phyloP scores from a whole-genome alignment of 2,113 vertebrate species.

The Cynoglossus semilaevis region DNA sequence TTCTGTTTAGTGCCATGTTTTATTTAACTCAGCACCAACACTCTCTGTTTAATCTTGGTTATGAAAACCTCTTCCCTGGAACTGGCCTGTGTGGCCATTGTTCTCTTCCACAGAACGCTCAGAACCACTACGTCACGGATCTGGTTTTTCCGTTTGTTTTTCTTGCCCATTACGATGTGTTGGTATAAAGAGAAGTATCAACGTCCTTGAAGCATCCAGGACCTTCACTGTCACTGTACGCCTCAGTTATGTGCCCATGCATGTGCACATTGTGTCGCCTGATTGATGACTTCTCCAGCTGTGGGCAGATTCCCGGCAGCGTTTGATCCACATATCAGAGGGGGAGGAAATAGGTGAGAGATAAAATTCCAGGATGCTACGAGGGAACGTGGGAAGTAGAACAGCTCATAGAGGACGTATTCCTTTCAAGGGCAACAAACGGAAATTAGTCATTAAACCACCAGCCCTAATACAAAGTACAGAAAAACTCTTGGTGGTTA shows the following conservation, averaged over 20 bases:
- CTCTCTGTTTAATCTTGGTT: no score
- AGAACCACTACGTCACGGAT: no score
- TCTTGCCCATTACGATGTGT: no score
- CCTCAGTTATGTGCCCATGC: neutral
- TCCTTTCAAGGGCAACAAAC: slow-evolving; percentile 43
- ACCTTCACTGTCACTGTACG: no score
- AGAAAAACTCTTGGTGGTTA: slow-evolving; percentile 18
- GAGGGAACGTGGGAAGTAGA: slow-evolving; percentile 66
- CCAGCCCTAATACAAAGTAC: slow-evolving; percentile 27
- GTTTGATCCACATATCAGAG: slow-evolving; percentile 73
- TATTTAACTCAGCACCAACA: no score
- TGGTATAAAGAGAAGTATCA: no score
- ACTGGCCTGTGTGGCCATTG: no score
- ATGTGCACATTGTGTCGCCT: slow-evolving; percentile 45
- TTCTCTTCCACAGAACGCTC: no score
- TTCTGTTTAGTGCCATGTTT: no score
- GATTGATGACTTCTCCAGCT: slow-evolving; percentile 70
- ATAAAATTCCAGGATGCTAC: slow-evolving; percentile 71
- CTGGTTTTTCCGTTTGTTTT: no score
- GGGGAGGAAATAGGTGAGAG: slow-evolving; percentile 62
- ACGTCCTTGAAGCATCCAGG: neutral
- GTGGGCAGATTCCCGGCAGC: slow-evolving; percentile 62
- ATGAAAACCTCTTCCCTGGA: no score
- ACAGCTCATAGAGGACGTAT: slow-evolving; percentile 44
- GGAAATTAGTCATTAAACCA: slow-evolving; percentile 62